phyloP scores from a whole-genome alignment of 2,888 invertebrate genomes.

The Cheilosia impressa region DNA sequence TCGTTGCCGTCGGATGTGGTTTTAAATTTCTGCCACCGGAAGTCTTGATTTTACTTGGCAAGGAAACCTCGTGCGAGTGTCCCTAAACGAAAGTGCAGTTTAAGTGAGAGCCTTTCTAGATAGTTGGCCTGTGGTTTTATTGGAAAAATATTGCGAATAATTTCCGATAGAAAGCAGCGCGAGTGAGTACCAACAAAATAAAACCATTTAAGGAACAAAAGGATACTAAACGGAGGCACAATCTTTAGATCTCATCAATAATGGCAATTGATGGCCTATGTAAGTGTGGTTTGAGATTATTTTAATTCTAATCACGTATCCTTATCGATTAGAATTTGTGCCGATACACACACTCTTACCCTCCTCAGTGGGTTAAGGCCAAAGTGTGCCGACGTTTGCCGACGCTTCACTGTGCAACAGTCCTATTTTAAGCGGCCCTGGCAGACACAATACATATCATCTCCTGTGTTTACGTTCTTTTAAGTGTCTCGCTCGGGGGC shows the following conservation, averaged over 20 bases:
- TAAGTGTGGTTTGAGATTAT: slow-evolving; percentile 38
- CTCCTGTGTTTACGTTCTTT: slow-evolving; percentile 24
- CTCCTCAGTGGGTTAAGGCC: slow-evolving; percentile 45
- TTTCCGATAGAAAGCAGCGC: not conserved
- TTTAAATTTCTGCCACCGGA: not conserved
- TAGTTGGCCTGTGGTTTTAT: slow-evolving; percentile 2
- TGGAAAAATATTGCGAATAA: slow-evolving; percentile 42
- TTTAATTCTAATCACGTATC: slow-evolving; percentile 37
- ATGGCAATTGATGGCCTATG: slow-evolving; percentile 38
- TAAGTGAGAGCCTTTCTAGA: slow-evolving; percentile 26
- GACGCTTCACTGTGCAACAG: slow-evolving; percentile 34
- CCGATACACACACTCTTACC: not conserved
- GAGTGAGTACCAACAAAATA: slow-evolving; percentile 4
- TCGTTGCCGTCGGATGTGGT: slow-evolving; percentile 40
- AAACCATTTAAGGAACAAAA: slow-evolving; percentile 14
- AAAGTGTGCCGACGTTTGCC: slow-evolving; percentile 5
- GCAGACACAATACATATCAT: slow-evolving; percentile 12
- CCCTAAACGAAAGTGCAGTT: slow-evolving; percentile 58
- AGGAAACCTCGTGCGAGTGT: slow-evolving; percentile 32
- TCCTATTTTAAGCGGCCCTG: slow-evolving; percentile 21
- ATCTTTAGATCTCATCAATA: slow-evolving; percentile 42
- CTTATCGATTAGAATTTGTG: slow-evolving; percentile 52
- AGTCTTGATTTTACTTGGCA: slow-evolving; percentile 38
- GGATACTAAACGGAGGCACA: slow-evolving; percentile 44
- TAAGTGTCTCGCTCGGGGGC: slow-evolving; percentile 15